Base-by-base conservation (phyloP, 2,888 invertebrate genomes). In the Pseudanteris insignis region DNA sequence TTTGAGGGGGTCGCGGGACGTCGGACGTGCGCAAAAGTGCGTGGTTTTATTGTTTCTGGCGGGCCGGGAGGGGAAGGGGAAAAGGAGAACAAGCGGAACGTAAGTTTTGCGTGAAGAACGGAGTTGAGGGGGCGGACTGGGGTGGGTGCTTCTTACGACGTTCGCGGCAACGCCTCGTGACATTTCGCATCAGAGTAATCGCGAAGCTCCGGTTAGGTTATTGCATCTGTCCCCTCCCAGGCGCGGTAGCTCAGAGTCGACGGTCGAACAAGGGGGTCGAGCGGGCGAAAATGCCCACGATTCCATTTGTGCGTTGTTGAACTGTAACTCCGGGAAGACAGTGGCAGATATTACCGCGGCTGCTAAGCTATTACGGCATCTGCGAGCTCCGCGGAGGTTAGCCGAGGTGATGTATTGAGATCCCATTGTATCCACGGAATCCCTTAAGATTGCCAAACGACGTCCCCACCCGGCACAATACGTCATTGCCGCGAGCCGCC, bases 401-500 rank as follows among this genome's bases (percentile, higher is more conserved):
- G 74, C 72, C 67, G 72, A 78, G 75, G 79, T 80, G 79, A 79
- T 80, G 79, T 78, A 80, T 80, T 79, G 79, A 80, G 79, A 79
- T 79, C 79, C 79, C 78, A 79, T 79, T 79, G 79, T 79, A 79
- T 79, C 79, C 74, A 67, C 70, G 72, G 75, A 79, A 79, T 78
- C 79, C 78, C 77, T 74, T 70, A 79, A 79, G 79, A 79, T 79
- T 80, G 79, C 79, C 77, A 77, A 79, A 79, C 77, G 77, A 76
- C 77, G 70, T 68, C 71, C 69, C 70, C 68, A 46, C 66, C 67
- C 68, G 64, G 65, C 63, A 69, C 72, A 73, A 78, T 77, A 77
- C 77, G 76, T 78, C 77, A 77, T 73, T 70, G 66, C 61, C 14
- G 44, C 44, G 68, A 66, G 64, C 51, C 43, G 36, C 18, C 15